Base-by-base conservation (phyloP, 2,113 vertebrate genomes). In the Lepisosteus osseus region DNA sequence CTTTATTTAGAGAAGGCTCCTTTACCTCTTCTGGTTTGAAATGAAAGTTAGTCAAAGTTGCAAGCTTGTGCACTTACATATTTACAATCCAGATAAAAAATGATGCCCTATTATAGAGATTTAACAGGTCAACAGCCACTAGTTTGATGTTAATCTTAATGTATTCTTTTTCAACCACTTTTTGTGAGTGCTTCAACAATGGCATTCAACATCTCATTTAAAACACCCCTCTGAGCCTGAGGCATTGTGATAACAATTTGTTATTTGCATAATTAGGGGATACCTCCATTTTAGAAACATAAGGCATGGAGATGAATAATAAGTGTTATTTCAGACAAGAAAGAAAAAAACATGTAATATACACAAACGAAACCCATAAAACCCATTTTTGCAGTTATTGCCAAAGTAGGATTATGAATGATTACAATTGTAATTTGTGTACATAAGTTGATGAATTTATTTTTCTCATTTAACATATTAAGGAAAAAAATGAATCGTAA, bases 401-500 rank as follows among this genome's bases (percentile, higher is more conserved):
- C 7, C 42, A 61, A 44, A 47, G 40, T 47, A 51, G 57, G 14
- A 69, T 64, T 59, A 45, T 54, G 29, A 47, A 6, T n/a, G 43
- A 51, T 62, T 57, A 15, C 61, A 67, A 29, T 41, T 64, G 67
- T 54, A 13, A 75, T 65, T 73, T 65, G 51, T 68, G 68, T 15
- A 44, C 54, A 62, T 71, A 59, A 71, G 57, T 65, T 69, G 57
- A 55, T 72, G 51, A 68, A 65, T 63, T 76, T 61, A 54, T 65
- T 69, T 72, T 72, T 55, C n/a, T 59, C n/a, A 14, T 8, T 59
- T 59, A 59, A 51, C 3, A 65, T 15, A 44, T 73, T 41, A 45
- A 40, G 57, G 3, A 59, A 59, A 12, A 59, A 4, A 59, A 14
- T 67, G 56, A 61, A 73, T 42, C 72, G 54, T 54, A 67, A 9